Evolutionary conservation across 2,797 vertebrate species (phyloP).

Genomic region (Aplochiton taeniatus): DNA sequence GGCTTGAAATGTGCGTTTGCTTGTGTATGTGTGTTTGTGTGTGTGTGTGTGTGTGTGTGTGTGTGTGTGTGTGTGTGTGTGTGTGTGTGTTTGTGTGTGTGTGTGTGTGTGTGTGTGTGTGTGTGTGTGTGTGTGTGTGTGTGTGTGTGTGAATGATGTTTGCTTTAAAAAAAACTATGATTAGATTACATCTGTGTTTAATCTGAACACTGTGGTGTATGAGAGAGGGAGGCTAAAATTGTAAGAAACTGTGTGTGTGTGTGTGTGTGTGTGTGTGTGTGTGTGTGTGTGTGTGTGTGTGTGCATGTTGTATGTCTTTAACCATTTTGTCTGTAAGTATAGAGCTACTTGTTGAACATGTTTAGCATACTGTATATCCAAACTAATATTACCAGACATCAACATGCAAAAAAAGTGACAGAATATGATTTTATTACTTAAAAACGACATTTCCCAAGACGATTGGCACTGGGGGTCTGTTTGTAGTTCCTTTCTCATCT

Average conservation of each 20-base stretch:
- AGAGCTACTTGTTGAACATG: no score
- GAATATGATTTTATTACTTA: slow-evolving; percentile 14
- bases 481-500: slow-evolving; percentile 58
- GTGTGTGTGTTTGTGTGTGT: background rate
- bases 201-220: no score
- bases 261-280: background rate
- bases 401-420: background rate
- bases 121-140: slow-evolving; percentile 13
- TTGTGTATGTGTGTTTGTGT: background rate
- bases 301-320: background rate
- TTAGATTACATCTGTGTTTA: no score
- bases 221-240: no score
- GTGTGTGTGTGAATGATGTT: slow-evolving; percentile 7
- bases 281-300: background rate
- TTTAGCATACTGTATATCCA: no score
- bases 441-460: slow-evolving; percentile 56
- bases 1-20: background rate
- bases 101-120: slow-evolving; percentile 15
- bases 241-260: no score
- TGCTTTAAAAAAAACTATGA: slow-evolving; percentile 51
- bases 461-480: slow-evolving; percentile 63
- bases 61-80: slow-evolving; percentile 14
- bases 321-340: background rate
- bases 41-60: slow-evolving; percentile 41
- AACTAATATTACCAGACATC: background rate